Percentiles rank a stretch among this genome's conserved stretches.
phyloP scores from a whole-genome alignment of 1,140 invertebrate genomes.

The Gyrodactylus bullatarudis region DNA sequence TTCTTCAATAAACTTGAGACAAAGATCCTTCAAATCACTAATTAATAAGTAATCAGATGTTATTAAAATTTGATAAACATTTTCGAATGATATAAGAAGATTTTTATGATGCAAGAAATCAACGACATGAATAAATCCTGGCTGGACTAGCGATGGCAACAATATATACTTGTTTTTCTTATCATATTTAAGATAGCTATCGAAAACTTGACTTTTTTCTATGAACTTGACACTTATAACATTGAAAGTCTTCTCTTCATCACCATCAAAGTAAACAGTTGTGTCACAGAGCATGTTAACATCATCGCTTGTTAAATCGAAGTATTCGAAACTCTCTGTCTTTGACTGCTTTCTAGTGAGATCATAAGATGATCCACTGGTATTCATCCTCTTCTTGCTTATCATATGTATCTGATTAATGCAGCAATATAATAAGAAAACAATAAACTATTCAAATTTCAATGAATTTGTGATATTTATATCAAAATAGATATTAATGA shows the following conservation, averaged over 20 bases:
- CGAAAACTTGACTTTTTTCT: background rate
- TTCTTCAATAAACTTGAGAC: background rate
- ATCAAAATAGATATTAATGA: too few species aligned
- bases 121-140: background rate
- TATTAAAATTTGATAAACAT: background rate
- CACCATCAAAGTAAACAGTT: background rate
- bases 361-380: background rate
- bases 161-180: background rate
- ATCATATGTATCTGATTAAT: background rate
- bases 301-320: background rate
- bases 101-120: background rate
- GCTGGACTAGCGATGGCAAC: background rate
- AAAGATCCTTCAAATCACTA: background rate
- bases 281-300: background rate
- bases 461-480: too few species aligned
- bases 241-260: background rate
- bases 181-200: background rate
- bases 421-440: too few species aligned
- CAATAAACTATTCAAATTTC: too few species aligned
- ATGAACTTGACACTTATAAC: background rate
- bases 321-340: background rate
- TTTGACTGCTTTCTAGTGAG: background rate
- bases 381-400: slow-evolving; percentile 1
- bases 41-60: background rate
- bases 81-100: background rate